Evolutionary conservation across 2,113 vertebrate species (phyloP), one percentile per base, ranked within the genome.

Genomic region (Sander lucioperca): DNA sequence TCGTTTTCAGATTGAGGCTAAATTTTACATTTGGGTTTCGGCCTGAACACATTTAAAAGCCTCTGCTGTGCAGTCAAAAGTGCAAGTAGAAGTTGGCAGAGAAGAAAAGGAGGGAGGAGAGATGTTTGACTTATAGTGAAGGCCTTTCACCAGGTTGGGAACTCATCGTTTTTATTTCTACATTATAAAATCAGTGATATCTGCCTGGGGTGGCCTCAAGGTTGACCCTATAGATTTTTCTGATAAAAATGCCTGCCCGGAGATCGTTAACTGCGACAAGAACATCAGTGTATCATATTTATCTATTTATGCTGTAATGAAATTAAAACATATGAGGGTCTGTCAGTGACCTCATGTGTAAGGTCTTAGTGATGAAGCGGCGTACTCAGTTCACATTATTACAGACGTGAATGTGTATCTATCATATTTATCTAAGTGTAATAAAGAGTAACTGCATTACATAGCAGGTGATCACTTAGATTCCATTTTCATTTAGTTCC

Each of bases 361-460:
- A 76, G 93, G 79, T 89, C 83, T 80, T 69, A 21, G 86, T 85
- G 90, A 92, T 89, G 89, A 89, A 86, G 88, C 77, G 65, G 59
- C 54, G 58, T 61, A 33, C 80, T 89, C 82, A 23, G n/a, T 84
- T 89, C 84, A 82, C 78, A 85, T 92, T 90, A 93, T 85, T 88
- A 58, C 83, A 56, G 76, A 79, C 84, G 56, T 58, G 77, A 91
- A 86, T 87, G 89, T 75, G 88, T 83, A 93, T 92, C 89, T 88
- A 89, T 94, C 93, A 92, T 92, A 93, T 94, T 94, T 93, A 94
- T 94, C 89, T 91, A 3, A 45, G 67, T 74, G 93, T 92, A 94
- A 93, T 93, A 93, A 94, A 92, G 90, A 82, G 59, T 86, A 92
- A 94, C 88, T 85, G 76, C 87, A 92, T 94, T 93, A 94, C 90